Percentiles rank a stretch among this genome's conserved stretches.
Conservation (phyloP, 1,140 invertebrate genomes). For the Cydia fagiglandana region DNA sequence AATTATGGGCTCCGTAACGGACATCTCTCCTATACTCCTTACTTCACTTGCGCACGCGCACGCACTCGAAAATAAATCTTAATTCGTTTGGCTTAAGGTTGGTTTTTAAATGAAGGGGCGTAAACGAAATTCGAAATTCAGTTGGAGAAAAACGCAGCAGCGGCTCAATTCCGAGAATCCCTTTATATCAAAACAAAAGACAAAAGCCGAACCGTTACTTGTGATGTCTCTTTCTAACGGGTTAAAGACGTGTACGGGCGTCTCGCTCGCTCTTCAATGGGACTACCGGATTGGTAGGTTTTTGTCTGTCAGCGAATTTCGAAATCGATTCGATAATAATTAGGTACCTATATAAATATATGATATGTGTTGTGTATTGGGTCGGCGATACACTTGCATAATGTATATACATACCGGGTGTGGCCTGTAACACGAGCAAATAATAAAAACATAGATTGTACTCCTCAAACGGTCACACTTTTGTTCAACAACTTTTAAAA, state of each 20-base stretch:
- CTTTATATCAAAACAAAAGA: constrained; percentile 58
- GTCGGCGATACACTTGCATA: too few relatives aligned
- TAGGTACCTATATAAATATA: constrained; percentile 14
- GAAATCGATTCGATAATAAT: constrained; percentile 45
- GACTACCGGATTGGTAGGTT: constrained; percentile 71
- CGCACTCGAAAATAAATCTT: background rate
- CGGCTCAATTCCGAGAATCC: constrained; percentile 56
- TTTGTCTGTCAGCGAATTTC: constrained; percentile 58
- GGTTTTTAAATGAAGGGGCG: background rate
- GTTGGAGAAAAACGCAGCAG: constrained; percentile 34
- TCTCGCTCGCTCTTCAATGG: constrained; percentile 70
- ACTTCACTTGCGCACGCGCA: background rate
- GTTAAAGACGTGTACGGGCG: constrained; percentile 34
- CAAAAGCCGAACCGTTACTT: constrained; percentile 66
- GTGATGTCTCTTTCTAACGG: constrained; percentile 47
- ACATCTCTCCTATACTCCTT: background rate
- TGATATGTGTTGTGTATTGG: background rate
- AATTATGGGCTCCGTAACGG: background rate
- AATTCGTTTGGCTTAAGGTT: background rate
- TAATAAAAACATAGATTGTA: too few relatives aligned
- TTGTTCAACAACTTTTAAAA: too few relatives aligned
- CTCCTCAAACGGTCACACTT: too few relatives aligned
- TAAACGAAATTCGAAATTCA: constrained; percentile 22
- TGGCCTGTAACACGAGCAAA: too few relatives aligned
- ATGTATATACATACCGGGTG: too few relatives aligned